Conservation (phyloP, 2,797 vertebrate species). For the Darevskia mixta region DNA sequence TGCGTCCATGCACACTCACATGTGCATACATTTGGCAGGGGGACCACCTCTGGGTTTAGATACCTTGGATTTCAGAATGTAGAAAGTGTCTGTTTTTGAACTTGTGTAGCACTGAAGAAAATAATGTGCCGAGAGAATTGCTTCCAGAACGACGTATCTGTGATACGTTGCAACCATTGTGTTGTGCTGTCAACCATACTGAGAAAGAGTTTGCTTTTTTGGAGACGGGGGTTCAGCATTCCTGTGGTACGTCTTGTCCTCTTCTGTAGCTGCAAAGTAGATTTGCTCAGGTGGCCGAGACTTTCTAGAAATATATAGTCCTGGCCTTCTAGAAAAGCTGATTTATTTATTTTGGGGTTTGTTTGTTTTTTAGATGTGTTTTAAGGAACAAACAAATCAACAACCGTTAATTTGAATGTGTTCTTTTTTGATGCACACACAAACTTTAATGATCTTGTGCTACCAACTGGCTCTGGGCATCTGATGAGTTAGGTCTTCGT, state of each 20-base stretch:
- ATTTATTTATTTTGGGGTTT: neutral
- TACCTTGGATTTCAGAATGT: constrained; percentile 25
- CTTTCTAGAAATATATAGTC: constrained; percentile 15
- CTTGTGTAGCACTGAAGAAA: constrained; percentile 14
- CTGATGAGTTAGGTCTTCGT: neutral
- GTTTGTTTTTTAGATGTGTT: neutral
- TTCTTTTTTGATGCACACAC: neutral
- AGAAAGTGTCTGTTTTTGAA: constrained; percentile 26
- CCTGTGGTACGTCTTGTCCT: neutral
- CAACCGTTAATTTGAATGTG: neutral
- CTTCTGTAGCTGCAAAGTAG: constrained; percentile 44
- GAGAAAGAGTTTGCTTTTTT: neutral
- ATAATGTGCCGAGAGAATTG: neutral
- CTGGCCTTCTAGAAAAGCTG: constrained; percentile 40
- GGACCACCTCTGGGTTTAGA: neutral
- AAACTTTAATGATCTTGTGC: neutral
- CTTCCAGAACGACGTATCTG: neutral
- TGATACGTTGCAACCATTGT: neutral
- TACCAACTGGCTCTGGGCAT: constrained; percentile 17
- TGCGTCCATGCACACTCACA: too few relatives aligned
- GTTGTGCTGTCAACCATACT: neutral
- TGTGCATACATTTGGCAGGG: neutral
- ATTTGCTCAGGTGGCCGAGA: constrained; percentile 31
- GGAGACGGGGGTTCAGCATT: neutral
- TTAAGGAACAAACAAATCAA: neutral